Evolutionary conservation across 2,888 invertebrate genomes (phyloP).

Genomic region (Drosophila nr. fundita): DNA sequence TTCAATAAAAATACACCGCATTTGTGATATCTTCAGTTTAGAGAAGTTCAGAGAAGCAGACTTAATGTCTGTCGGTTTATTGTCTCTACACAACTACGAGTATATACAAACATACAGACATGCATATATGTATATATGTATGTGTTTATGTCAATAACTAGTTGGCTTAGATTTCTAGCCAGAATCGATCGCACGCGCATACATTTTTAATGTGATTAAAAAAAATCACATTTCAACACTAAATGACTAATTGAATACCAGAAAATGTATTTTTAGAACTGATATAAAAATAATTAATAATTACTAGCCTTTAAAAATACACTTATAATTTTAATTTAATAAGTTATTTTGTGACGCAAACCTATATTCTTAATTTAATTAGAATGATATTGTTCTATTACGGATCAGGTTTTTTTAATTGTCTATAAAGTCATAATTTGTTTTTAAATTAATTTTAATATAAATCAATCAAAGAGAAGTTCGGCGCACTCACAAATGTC

Average conservation of each 20-base stretch:
- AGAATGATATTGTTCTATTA: background rate
- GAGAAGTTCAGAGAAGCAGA: slow-evolving; percentile 21
- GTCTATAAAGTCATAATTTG: background rate
- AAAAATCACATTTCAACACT: slow-evolving; percentile 7
- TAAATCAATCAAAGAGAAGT: background rate
- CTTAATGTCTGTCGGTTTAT: slow-evolving; percentile 8
- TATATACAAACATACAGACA: background rate
- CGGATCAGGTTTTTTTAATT: background rate
- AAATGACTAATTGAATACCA: slow-evolving; percentile 3
- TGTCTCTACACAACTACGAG: background rate
- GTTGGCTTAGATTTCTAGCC: slow-evolving; percentile 22
- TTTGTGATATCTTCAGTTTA: slow-evolving; percentile 4
- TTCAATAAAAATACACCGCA: background rate
- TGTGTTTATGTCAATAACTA: slow-evolving; percentile 1
- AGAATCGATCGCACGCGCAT: slow-evolving; percentile 21
- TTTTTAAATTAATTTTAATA: background rate
- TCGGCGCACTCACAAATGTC: background rate
- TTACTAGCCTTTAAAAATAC: background rate
- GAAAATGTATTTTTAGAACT: slow-evolving; percentile 27
- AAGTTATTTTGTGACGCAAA: background rate
- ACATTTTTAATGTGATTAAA: slow-evolving; percentile 45
- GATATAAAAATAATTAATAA: slow-evolving; percentile 3
- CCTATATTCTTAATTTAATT: background rate
- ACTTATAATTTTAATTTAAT: slow-evolving; percentile 7
- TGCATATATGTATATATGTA: background rate